phyloP scores from a whole-genome alignment of 2,888 invertebrate genomes.

The Latrodectus elegans region DNA sequence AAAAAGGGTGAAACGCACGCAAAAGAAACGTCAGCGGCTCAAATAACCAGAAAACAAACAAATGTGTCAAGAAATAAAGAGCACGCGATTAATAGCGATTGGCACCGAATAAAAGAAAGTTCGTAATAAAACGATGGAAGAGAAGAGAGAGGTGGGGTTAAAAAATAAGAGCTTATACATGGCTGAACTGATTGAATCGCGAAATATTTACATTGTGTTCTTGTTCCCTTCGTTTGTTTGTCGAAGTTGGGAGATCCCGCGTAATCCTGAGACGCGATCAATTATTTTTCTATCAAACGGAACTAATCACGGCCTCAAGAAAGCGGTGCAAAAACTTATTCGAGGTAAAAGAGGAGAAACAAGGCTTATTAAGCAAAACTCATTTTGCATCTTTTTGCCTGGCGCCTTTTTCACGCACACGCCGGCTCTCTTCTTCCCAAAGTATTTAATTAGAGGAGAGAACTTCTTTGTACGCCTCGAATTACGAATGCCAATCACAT shows the following conservation, averaged over 20 bases:
- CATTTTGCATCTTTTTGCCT: slow-evolving; percentile 67
- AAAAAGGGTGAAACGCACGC: slow-evolving; percentile 30
- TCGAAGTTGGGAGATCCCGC: slow-evolving; percentile 34
- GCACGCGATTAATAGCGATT: slow-evolving; percentile 62
- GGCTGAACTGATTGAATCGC: slow-evolving; percentile 64
- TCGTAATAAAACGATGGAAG: slow-evolving; percentile 58
- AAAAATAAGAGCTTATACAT: slow-evolving; percentile 37
- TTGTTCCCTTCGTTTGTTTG: slow-evolving; percentile 65
- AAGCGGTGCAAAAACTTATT: slow-evolving; percentile 53
- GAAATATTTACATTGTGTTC: slow-evolving; percentile 67
- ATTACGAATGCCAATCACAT: slow-evolving; percentile 62
- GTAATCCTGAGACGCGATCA: slow-evolving; percentile 54
- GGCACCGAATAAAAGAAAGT: slow-evolving; percentile 63
- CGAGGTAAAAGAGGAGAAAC: slow-evolving; percentile 29
- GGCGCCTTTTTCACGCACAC: slow-evolving; percentile 13
- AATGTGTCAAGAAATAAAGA: slow-evolving; percentile 66
- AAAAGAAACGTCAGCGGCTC: slow-evolving; percentile 65
- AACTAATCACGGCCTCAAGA: slow-evolving; percentile 67
- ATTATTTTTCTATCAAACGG: slow-evolving; percentile 68
- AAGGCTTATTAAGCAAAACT: slow-evolving; percentile 66
- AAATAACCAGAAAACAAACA: slow-evolving; percentile 68
- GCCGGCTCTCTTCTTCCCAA: slow-evolving; percentile 15
- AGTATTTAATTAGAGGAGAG: slow-evolving; percentile 61
- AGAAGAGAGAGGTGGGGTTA: slow-evolving; percentile 35
- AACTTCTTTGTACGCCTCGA: slow-evolving; percentile 36